A percentile compares a stretch with the other conserved stretches of the same genome.
Evolutionary conservation across 1,140 invertebrate species (phyloP).

Genomic region (Polypedilum vanderplanki): DNA sequence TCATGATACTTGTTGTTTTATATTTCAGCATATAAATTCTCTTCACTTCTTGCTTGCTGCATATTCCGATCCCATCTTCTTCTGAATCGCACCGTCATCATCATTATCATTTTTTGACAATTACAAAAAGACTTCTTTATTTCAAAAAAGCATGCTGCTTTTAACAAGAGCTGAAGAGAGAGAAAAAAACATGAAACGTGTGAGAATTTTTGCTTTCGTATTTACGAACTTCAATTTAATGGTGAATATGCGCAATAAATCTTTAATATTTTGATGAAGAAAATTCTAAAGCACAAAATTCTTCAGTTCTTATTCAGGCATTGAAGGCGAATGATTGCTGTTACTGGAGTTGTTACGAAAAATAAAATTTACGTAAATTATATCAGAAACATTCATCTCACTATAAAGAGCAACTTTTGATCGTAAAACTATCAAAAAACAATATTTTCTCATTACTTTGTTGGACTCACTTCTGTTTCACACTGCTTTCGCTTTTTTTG

Average conservation of each 20-base stretch:
- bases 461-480: background rate
- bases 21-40: background rate
- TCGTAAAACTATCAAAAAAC: slow-evolving; percentile 8
- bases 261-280: background rate
- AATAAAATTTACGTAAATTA: background rate
- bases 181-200: no score
- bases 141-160: background rate
- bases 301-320: background rate
- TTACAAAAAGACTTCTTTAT: background rate
- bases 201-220: background rate
- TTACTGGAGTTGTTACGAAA: background rate
- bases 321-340: background rate
- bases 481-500: background rate
- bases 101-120: background rate
- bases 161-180: background rate
- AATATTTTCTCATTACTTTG: background rate
- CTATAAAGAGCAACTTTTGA: background rate
- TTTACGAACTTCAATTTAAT: background rate
- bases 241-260: background rate
- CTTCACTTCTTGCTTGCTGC: background rate
- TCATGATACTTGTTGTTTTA: slow-evolving; percentile 26
- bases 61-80: background rate
- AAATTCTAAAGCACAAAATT: background rate
- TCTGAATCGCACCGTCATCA: background rate
- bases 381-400: background rate